phyloP scores from a whole-genome alignment of 2,888 invertebrate species.

The Zygothrica quintamaculata region DNA sequence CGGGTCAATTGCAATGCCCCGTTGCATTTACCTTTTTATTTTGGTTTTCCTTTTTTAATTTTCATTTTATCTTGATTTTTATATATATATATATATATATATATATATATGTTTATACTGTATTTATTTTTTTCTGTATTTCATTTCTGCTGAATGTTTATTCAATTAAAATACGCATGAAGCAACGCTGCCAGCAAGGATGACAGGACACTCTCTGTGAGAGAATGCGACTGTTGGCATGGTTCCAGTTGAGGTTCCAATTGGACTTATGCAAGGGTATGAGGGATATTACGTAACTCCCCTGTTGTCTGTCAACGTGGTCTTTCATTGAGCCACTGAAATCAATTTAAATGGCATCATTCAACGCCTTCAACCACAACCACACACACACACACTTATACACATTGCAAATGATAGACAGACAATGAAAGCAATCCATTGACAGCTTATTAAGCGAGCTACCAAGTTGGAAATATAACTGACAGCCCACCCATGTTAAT shows the following conservation, averaged over 20 bases:
- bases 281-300: conserved; percentile 8
- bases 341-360: conserved; percentile 78
- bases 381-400: conserved; percentile 16
- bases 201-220: conserved; percentile 10
- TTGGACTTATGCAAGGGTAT: conserved; percentile 30
- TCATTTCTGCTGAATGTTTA: conserved; percentile 63
- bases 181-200: conserved; percentile 38
- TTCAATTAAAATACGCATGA: conserved; percentile 75
- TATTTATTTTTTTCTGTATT: conserved; percentile 19
- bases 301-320: conserved; percentile 30
- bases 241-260: conserved; percentile 21
- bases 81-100: no score
- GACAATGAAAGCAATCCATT: conserved; percentile 49
- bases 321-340: conserved; percentile 61
- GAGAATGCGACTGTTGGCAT: conserved; percentile 14
- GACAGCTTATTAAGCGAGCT: conserved; percentile 75
- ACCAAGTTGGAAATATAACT: conserved; percentile 63
- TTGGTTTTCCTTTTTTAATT: conserved; percentile 13
- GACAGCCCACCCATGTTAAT: conserved; percentile 60
- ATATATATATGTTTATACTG: no score
- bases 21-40: no score
- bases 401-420: conserved; percentile 6
- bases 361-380: conserved; percentile 73
- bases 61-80: conserved; percentile 38
- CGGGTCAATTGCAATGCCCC: conserved; percentile 58